Conservation (phyloP, 2,888 invertebrate genomes). For the Boloria euphrosyne region DNA sequence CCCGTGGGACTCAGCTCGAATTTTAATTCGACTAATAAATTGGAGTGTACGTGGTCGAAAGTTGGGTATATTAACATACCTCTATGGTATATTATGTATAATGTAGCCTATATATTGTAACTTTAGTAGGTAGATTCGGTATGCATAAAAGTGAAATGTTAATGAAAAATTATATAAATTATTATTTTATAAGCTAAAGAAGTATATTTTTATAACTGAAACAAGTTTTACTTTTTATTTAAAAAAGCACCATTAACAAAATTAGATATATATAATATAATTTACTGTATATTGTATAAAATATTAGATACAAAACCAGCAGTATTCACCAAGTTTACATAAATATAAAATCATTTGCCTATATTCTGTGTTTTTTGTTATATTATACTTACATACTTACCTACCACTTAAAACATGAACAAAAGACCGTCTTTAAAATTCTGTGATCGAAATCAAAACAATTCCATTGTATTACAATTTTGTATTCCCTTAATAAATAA, state of each 20-base stretch:
- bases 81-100: not conserved
- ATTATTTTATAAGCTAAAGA: no score
- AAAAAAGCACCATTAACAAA: not conserved
- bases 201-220: no score
- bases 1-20: conserved; percentile 66
- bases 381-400: no score
- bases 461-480: conserved; percentile 26
- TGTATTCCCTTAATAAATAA: conserved; percentile 10
- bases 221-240: no score
- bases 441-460: conserved; percentile 22
- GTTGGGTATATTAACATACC: conserved; percentile 8
- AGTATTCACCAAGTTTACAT: no score
- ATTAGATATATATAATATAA: not conserved
- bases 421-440: conserved; percentile 26
- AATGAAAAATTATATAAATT: no score
- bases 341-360: not conserved
- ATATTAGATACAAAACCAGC: not conserved
- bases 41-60: conserved; percentile 51
- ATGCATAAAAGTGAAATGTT: no score
- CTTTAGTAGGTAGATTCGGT: no score
- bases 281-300: no score
- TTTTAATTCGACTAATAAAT: conserved; percentile 66
- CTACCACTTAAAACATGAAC: conserved; percentile 13
- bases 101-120: no score
- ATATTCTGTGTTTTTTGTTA: not conserved